Base-by-base conservation (phyloP, 2,888 invertebrate species). In the Endomychus coccineus region DNA sequence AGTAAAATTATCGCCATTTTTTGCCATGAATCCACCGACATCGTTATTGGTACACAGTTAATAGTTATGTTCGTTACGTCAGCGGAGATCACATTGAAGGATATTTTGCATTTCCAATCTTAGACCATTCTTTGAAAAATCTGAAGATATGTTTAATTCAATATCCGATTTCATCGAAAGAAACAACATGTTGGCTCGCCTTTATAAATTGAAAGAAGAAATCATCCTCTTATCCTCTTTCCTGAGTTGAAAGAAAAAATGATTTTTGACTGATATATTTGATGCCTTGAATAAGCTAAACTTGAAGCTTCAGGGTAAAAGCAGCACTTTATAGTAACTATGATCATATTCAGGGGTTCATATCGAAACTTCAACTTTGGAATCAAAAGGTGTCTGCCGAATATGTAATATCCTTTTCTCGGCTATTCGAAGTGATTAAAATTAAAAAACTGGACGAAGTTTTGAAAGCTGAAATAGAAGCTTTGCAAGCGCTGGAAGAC, bases 1-100 rank as follows among this genome's bases (percentile, higher is more conserved):
- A 32, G 6, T 23, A 4, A 32, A 32, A 32, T 6, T 32, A 23
- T 32, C 23, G 5, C 22, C 11, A 15, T 23, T 32, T 32, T 32
- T 42, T 27, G 29, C 41, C 25, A 42, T 42, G 41, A 29, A 27
- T 35, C 42, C 21, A 43, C 42, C n/a, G 25, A 42, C 29, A 42
- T 16, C 16, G 32, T 23, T 12, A 32, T 7, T 42, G 3, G 32
- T 43, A 22, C 31, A 40, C 19, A 42, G 34, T 42, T 34, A 36
- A 36, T 36, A 5, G 31, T 36, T 35, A 36, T 22, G 21, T 36
- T 36, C 30, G 31, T 12, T n/a, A n/a, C n/a, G n/a, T n/a, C n/a
- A n/a, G n/a, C n/a, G n/a, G n/a, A n/a, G n/a, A 39, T 31, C 21
- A 23, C 16, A 29, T 15, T 21, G 27, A 43, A 21, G 42, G 38